These are phyloP conservation scores for Eupithecia subfuscata DNA, from an alignment of 2,888 invertebrate species.

Conservation along the genomic window DNA sequence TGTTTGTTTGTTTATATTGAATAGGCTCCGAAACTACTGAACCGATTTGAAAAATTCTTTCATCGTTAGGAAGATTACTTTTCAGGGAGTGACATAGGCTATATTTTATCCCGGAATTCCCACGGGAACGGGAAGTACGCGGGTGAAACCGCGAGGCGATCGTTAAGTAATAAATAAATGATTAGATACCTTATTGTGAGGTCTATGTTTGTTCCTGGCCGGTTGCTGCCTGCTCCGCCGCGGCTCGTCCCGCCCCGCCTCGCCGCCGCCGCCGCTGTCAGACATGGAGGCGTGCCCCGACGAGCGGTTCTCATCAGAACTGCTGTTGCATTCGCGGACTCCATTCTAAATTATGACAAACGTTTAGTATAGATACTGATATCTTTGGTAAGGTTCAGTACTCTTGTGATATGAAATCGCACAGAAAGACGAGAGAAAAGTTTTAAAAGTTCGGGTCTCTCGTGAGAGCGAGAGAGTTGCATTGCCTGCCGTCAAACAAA, in stretches of 20 bases:
- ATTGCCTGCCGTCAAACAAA: not conserved
- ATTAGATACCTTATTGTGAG: slow-evolving; percentile 80
- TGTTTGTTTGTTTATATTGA: too few species aligned
- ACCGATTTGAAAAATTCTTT: too few species aligned
- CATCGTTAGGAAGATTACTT: too few species aligned
- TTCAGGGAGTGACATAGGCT: too few species aligned
- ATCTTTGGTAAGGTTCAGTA: not conserved
- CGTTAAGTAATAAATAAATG: too few species aligned
- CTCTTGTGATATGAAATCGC: not conserved
- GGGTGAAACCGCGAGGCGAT: too few species aligned
- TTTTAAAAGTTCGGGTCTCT: not conserved
- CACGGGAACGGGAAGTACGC: too few species aligned
- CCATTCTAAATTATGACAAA: slow-evolving; percentile 75
- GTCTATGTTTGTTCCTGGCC: slow-evolving; percentile 86
- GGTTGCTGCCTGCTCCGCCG: slow-evolving; percentile 86
- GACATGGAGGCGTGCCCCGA: slow-evolving; percentile 97
- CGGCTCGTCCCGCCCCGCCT: slow-evolving; percentile 77
- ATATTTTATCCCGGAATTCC: too few species aligned
- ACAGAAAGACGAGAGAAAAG: not conserved
- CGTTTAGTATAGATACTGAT: not conserved
- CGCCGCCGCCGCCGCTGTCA: slow-evolving; percentile 90
- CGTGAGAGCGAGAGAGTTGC: not conserved
- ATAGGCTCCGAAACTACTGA: too few species aligned
- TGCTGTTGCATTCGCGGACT: slow-evolving; percentile 90
- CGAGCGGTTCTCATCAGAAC: slow-evolving; percentile 95